Evolutionary conservation across 2,797 vertebrate species (phyloP).

Genomic region (Microtus californicus): DNA sequence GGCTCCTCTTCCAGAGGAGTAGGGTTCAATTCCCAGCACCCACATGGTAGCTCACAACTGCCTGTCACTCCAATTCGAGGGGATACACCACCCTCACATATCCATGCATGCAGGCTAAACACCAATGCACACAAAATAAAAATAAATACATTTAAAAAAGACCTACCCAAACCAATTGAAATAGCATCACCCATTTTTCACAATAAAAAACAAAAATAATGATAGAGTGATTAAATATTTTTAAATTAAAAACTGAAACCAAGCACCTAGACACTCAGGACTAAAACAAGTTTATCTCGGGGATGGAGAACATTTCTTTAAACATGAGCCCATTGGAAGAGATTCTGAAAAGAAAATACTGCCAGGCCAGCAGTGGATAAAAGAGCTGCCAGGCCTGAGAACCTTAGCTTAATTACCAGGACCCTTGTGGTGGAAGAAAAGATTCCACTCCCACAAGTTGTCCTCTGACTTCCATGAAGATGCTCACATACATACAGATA

Average conservation of each 20-base stretch:
- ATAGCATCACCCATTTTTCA: slow-evolving; percentile 21
- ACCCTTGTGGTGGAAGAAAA: neutral
- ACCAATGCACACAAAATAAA: neutral
- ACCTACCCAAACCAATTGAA: neutral
- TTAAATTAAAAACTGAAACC: slow-evolving; percentile 4
- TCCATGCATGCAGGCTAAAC: neutral
- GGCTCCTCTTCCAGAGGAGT: neutral
- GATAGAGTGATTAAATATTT: neutral
- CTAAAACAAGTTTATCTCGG: slow-evolving; percentile 10
- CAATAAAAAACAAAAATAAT: slow-evolving; percentile 12
- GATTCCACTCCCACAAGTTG: neutral
- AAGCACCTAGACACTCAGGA: neutral
- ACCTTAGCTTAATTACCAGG: neutral
- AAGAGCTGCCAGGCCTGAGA: neutral
- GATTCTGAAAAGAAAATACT: neutral
- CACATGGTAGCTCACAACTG: neutral
- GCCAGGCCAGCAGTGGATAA: neutral
- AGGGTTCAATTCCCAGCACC: neutral
- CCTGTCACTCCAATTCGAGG: neutral
- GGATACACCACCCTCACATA: neutral
- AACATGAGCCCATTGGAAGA: neutral
- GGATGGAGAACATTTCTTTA: neutral
- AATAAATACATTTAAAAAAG: neutral
- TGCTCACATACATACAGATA: no score
- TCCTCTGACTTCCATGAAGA: neutral